Percentiles rank a stretch among this genome's conserved stretches.
Conservation (phyloP, 2,888 invertebrate genomes). For the Meloe dianella region DNA sequence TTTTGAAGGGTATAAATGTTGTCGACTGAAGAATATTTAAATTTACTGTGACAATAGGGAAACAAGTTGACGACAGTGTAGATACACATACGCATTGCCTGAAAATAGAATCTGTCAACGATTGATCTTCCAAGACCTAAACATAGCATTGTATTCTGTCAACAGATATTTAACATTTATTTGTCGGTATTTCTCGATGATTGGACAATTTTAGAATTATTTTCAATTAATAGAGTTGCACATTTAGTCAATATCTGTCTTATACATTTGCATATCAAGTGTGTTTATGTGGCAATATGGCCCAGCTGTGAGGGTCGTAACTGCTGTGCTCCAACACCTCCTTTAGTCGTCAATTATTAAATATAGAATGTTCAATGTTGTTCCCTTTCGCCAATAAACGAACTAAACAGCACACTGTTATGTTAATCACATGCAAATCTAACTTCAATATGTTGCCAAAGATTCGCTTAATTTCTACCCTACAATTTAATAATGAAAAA, state of each 20-base stretch:
- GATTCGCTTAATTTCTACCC: slow-evolving; percentile 19
- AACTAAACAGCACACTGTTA: slow-evolving; percentile 36
- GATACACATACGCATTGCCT: neutral
- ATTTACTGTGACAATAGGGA: slow-evolving; percentile 2
- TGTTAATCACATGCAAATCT: slow-evolving; percentile 43
- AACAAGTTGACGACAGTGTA: slow-evolving; percentile 10
- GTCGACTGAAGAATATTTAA: neutral
- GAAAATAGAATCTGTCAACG: slow-evolving; percentile 37
- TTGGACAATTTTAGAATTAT: neutral
- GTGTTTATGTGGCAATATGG: slow-evolving; percentile 52
- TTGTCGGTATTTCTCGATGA: slow-evolving; percentile 10
- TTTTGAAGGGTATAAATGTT: neutral
- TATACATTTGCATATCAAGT: slow-evolving; percentile 51
- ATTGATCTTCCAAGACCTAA: slow-evolving; percentile 38
- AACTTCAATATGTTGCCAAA: slow-evolving; percentile 41
- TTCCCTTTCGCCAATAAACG: slow-evolving; percentile 37
- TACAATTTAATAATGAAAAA: neutral
- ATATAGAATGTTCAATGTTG: slow-evolving; percentile 42
- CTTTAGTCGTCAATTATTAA: slow-evolving; percentile 52
- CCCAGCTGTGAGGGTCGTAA: slow-evolving; percentile 53
- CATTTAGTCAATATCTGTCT: slow-evolving; percentile 26
- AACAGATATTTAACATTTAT: slow-evolving; percentile 24
- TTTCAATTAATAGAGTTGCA: neutral
- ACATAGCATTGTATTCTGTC: slow-evolving; percentile 25
- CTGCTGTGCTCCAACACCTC: slow-evolving; percentile 49